phyloP scores from a whole-genome alignment of 2,113 vertebrate genomes.

The Cinclus cinclus region DNA sequence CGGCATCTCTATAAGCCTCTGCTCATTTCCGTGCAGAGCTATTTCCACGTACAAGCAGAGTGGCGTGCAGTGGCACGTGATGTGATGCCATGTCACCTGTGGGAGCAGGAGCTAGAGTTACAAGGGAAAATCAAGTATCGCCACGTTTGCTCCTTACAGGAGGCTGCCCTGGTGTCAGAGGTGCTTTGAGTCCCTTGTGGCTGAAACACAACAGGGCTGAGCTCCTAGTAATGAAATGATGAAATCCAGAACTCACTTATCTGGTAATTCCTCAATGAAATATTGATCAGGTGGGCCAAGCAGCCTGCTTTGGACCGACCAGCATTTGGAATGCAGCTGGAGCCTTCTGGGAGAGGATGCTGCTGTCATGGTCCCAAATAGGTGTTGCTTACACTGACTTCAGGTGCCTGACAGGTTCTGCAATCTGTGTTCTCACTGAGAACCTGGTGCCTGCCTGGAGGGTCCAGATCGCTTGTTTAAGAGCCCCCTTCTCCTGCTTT shows the following conservation, averaged over 20 bases:
- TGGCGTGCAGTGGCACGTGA: neutral
- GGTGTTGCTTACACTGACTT: neutral
- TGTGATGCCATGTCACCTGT: neutral
- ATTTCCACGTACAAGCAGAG: neutral
- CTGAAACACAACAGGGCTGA: neutral
- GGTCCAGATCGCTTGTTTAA: neutral
- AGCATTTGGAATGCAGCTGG: neutral
- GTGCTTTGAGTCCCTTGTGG: neutral
- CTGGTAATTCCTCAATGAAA: neutral
- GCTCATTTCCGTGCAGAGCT: constrained; percentile 5
- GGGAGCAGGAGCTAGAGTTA: neutral
- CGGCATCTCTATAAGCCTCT: neutral
- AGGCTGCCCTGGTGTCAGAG: neutral
- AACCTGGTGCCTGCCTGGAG: neutral
- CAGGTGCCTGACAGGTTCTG: neutral
- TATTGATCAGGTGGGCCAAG: neutral
- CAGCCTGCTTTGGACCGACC: neutral
- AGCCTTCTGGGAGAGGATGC: neutral
- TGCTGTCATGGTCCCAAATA: neutral
- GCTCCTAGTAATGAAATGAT: neutral
- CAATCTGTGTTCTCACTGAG: neutral
- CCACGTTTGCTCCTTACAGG: accelerated
- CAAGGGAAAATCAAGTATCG: neutral
- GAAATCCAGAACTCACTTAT: neutral
- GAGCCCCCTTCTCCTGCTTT: neutral